These are phyloP conservation scores for Corythornis leucogaster DNA, from an alignment of 2,797 vertebrate species.

Conservation along the genomic window DNA sequence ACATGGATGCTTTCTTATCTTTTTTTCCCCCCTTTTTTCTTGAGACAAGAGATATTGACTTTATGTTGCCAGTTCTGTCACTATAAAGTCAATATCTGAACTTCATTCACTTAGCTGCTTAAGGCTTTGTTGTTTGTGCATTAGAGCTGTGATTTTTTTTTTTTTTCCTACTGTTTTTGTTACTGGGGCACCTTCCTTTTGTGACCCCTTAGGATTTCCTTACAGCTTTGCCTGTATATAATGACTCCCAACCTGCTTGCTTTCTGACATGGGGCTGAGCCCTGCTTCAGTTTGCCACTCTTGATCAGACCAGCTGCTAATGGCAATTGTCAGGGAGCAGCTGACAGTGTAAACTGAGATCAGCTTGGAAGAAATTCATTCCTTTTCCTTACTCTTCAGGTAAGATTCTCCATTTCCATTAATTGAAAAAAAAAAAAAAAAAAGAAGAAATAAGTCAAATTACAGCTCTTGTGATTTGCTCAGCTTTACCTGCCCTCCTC, in stretches of 20 bases:
- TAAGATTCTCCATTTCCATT: neutral
- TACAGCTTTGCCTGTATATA: neutral
- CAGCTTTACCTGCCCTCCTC: neutral
- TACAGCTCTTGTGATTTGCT: neutral
- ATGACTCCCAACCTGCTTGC: neutral
- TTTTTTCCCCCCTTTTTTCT: neutral
- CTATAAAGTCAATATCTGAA: neutral
- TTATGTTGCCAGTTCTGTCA: too few species aligned
- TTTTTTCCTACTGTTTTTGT: neutral
- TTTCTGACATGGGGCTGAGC: neutral
- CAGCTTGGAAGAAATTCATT: neutral
- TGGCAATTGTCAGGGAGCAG: neutral
- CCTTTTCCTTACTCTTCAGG: neutral
- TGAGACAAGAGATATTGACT: too few species aligned
- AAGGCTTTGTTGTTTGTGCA: neutral
- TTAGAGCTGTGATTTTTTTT: neutral
- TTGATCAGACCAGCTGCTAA: neutral
- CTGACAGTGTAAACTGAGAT: neutral
- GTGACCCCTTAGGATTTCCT: neutral
- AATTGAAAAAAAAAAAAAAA: neutral
- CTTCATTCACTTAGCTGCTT: neutral
- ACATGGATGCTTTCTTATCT: neutral
- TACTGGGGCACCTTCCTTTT: neutral
- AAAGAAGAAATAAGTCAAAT: neutral
- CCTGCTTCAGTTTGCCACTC: neutral